Percentiles rank a stretch among this genome's conserved stretches.
Evolutionary conservation across 2,797 vertebrate species (phyloP).

Genomic region (Muraenolepis orangiensis): DNA sequence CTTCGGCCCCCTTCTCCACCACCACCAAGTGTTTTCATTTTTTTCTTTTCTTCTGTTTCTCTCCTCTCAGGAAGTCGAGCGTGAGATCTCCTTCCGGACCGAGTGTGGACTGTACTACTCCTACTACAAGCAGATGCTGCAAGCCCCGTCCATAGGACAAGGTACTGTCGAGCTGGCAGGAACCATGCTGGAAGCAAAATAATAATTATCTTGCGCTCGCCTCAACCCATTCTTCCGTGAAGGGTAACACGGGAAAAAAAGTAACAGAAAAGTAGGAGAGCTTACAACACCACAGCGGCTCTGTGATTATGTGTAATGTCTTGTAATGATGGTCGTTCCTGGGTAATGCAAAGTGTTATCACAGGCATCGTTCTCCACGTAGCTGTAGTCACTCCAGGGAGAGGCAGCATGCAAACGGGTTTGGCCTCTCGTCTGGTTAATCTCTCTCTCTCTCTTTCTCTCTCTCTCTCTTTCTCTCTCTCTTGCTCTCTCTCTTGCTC

Average conservation of each 20-base stretch:
- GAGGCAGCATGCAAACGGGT: not conserved
- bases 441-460: not conserved
- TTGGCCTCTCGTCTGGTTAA: not conserved
- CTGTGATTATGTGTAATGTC: not conserved
- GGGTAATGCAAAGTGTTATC: not conserved
- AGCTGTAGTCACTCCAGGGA: not conserved
- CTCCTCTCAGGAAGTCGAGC: slow-evolving; percentile 89
- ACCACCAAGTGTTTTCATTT: slow-evolving; percentile 1
- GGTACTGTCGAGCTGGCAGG: slow-evolving; percentile 69
- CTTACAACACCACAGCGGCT: not conserved
- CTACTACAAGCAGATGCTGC: slow-evolving; percentile 97
- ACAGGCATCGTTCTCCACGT: not conserved
- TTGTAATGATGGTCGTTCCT: not conserved
- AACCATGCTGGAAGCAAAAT: not conserved
- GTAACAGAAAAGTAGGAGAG: not conserved
- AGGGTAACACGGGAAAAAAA: not conserved
- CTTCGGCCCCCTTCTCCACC: not conserved
- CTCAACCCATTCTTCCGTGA: not conserved
- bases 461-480: not conserved
- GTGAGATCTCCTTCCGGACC: slow-evolving; percentile 97
- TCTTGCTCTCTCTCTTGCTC: too few relatives aligned
- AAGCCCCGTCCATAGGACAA: slow-evolving; percentile 86
- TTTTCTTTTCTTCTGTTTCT: slow-evolving; percentile 28
- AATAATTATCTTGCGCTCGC: not conserved
- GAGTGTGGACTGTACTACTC: slow-evolving; percentile 99